phyloP scores from a whole-genome alignment of 2,113 vertebrate genomes.

The Chaetodon auriga region DNA sequence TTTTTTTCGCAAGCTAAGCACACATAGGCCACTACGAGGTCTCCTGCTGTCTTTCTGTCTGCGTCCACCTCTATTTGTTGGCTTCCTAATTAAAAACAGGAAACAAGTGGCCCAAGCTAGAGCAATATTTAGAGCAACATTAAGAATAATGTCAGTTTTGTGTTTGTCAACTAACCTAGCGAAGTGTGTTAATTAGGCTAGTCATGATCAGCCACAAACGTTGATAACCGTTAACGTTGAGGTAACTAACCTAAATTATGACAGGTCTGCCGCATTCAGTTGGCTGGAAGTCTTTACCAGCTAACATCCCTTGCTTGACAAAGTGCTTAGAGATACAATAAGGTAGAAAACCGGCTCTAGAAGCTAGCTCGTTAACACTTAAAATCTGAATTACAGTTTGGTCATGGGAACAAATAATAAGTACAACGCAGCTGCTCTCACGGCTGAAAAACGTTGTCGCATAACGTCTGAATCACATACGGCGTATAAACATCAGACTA shows the following conservation, averaged over 20 bases:
- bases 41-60: slow-evolving; percentile 3
- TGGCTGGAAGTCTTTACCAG: not conserved
- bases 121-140: not conserved
- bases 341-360: not conserved
- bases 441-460: not conserved
- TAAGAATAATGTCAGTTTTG: not conserved
- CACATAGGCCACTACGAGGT: slow-evolving; percentile 60
- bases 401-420: slow-evolving; percentile 37
- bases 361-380: slow-evolving; percentile 1
- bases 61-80: not conserved
- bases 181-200: slow-evolving; percentile 47
- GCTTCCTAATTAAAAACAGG: not conserved
- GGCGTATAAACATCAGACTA: not conserved
- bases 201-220: not conserved
- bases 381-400: slow-evolving; percentile 48
- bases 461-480: not conserved
- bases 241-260: not conserved
- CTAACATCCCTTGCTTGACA: not conserved
- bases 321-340: not conserved
- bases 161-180: slow-evolving; percentile 20
- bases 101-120: not conserved
- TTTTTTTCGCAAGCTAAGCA: slow-evolving; percentile 72
- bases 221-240: too few relatives aligned
- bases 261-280: not conserved
- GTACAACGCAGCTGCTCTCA: slow-evolving; percentile 2